These are phyloP conservation scores for roundworm (Caenorhabditis elegans) DNA, from an alignment of 1,140 invertebrate genomes.

Conservation along the genomic window DNA sequence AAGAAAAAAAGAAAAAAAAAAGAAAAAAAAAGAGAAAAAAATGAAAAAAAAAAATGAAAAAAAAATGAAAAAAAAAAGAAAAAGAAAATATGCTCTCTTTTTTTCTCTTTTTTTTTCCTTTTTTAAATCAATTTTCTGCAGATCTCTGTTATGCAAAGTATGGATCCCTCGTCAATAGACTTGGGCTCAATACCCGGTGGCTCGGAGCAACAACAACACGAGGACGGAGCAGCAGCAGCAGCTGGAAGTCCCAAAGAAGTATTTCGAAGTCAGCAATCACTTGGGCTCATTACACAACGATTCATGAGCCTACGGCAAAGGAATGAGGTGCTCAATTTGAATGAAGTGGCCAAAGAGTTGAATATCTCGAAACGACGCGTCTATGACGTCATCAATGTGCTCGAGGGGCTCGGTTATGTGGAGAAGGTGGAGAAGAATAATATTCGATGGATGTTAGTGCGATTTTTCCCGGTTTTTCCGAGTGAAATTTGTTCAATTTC, in stretches of 20 bases:
- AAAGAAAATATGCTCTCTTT: neutral
- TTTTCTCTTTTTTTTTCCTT: neutral
- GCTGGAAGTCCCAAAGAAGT: neutral
- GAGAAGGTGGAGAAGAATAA: conserved; percentile 25
- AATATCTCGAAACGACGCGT: conserved; percentile 4
- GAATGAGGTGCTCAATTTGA: conserved; percentile 1
- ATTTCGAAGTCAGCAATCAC: neutral
- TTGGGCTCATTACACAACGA: neutral
- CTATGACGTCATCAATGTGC: neutral
- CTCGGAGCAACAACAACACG: neutral
- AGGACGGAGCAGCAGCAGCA: too few relatives aligned
- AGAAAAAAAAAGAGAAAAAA: too few relatives aligned
- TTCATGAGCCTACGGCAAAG: neutral
- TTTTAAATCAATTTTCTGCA: neutral
- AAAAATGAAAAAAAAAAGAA: too few relatives aligned
- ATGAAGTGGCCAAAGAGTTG: conserved; percentile 7
- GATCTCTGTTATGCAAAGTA: too few relatives aligned
- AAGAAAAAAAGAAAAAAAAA: too few relatives aligned
- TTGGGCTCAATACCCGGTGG: neutral
- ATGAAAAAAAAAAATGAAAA: too few relatives aligned
- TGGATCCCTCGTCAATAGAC: too few relatives aligned
- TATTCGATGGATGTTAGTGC: conserved; percentile 14
- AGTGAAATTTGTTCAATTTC: too few relatives aligned
- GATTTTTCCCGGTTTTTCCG: too few relatives aligned
- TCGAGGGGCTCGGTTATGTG: neutral